These are phyloP conservation scores for Temnothorax longispinosus DNA, from an alignment of 1,140 invertebrate species.

Conservation along the genomic window DNA sequence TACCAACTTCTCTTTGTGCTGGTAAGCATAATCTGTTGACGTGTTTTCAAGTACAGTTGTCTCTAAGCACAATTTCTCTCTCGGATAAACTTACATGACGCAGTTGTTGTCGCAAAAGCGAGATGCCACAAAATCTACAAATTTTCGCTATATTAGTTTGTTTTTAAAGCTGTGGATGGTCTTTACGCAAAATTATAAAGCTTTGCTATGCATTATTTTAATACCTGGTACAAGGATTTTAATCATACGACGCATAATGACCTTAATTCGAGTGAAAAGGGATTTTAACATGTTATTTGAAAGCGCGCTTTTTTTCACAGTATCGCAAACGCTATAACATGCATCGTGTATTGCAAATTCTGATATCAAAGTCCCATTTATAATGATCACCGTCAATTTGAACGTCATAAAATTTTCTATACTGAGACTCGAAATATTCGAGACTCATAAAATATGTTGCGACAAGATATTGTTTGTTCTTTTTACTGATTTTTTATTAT, in stretches of 20 bases:
- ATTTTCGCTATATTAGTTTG: background rate
- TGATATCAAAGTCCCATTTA: background rate
- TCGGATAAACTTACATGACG: background rate
- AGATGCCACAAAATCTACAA: background rate
- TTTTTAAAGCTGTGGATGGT: background rate
- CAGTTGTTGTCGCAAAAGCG: background rate
- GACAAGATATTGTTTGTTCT: background rate
- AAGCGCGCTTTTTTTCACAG: background rate
- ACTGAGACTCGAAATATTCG: constrained; percentile 16
- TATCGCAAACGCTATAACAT: background rate
- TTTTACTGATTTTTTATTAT: background rate
- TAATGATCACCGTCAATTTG: constrained; percentile 20
- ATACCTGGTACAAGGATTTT: background rate
- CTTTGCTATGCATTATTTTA: background rate
- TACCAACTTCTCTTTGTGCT: background rate
- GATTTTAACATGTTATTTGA: background rate
- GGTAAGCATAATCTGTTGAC: constrained; percentile 17
- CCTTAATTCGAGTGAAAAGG: background rate
- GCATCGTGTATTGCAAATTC: background rate
- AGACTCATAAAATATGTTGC: background rate
- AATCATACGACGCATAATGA: background rate
- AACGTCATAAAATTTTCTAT: constrained; percentile 30
- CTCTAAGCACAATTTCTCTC: background rate
- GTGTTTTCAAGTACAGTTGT: background rate
- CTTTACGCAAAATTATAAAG: constrained; percentile 5